Conservation (phyloP, 2,113 vertebrate species). For the Microtus montanus region DNA sequence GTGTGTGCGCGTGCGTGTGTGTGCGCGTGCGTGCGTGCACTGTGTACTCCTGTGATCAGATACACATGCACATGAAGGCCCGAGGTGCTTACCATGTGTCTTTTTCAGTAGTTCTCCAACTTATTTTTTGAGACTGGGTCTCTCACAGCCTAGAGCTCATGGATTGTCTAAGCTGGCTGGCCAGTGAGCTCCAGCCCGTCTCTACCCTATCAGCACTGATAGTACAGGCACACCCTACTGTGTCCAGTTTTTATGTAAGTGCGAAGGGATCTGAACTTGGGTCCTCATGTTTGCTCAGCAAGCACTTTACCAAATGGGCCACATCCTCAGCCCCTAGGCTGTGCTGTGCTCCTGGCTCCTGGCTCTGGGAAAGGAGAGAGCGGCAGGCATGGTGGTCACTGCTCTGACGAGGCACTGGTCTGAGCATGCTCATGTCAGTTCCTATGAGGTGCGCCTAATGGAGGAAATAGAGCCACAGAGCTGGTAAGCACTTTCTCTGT, state of each 20-base stretch:
- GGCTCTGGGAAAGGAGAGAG: background rate
- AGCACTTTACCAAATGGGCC: background rate
- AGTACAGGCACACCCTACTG: background rate
- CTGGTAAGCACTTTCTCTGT: background rate
- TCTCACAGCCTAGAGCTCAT: background rate
- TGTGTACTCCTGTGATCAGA: too few species aligned
- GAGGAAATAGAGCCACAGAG: background rate
- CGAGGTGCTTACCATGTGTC: background rate
- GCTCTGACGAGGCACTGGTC: rapidly evolving
- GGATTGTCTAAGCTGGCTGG: background rate
- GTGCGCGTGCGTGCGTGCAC: too few species aligned
- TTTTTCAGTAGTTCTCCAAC: background rate
- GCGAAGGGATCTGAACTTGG: background rate
- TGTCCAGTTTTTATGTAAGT: background rate
- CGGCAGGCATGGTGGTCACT: too few species aligned
- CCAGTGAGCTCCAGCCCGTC: background rate
- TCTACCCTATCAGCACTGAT: background rate
- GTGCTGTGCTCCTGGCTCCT: background rate
- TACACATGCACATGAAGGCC: background rate
- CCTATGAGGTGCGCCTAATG: background rate
- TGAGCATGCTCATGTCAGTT: background rate
- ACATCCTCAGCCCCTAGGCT: background rate
- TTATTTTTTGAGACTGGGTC: background rate
- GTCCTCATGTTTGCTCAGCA: background rate
- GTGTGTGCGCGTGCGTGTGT: background rate